Evolutionary conservation across 2,888 invertebrate genomes (phyloP).

Genomic region (Lacanobia wlatinum): DNA sequence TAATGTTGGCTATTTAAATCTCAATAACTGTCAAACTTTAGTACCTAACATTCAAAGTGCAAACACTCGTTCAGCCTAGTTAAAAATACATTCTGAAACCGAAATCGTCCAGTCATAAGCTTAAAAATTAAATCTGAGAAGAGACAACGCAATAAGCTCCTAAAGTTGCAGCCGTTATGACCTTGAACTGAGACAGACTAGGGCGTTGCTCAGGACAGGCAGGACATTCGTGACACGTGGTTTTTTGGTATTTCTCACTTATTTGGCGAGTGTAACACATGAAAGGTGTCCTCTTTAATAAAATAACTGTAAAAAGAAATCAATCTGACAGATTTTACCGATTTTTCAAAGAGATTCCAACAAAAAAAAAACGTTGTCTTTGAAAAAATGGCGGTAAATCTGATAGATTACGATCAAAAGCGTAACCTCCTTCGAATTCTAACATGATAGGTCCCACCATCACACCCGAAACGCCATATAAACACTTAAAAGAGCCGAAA

Average conservation of each 20-base stretch:
- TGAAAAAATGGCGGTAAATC: conserved; percentile 34
- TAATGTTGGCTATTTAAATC: conserved; percentile 11
- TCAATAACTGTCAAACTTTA: conserved; percentile 19
- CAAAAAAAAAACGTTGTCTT: not conserved
- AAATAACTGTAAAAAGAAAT: conserved; percentile 10
- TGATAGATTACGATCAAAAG: conserved; percentile 36
- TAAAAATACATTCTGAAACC: not conserved
- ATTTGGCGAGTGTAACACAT: too few species aligned
- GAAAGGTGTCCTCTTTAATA: not conserved
- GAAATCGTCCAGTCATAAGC: not conserved
- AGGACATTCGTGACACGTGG: conserved; percentile 14
- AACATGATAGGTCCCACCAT: conserved; percentile 35
- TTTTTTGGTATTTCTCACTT: not conserved
- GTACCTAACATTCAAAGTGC: not conserved
- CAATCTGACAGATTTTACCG: not conserved
- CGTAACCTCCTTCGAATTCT: conserved; percentile 37
- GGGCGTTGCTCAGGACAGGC: not conserved
- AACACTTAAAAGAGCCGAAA: conserved; percentile 50
- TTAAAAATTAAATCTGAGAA: not conserved
- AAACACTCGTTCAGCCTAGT: not conserved
- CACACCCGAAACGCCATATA: conserved; percentile 51
- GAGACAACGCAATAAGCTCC: conserved; percentile 8
- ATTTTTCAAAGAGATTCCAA: too few species aligned
- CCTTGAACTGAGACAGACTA: conserved; percentile 46
- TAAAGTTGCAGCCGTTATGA: conserved; percentile 34